Percentiles rank a stretch among this genome's conserved stretches.
phyloP scores from a whole-genome alignment of 2,888 invertebrate genomes.

The Girardia tigrina region DNA sequence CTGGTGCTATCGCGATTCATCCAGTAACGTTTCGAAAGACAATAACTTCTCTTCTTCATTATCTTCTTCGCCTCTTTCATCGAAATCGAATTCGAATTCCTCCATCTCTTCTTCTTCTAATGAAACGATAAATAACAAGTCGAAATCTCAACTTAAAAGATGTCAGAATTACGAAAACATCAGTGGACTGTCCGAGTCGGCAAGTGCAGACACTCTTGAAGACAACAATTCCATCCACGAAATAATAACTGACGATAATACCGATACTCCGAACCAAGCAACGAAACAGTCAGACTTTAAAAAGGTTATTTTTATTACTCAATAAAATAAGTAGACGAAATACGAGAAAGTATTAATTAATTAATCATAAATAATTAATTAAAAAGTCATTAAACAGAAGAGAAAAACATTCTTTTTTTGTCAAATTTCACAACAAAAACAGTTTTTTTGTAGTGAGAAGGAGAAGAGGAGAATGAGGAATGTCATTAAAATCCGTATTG shows the following conservation, averaged over 20 bases:
- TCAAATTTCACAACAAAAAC: too few relatives aligned
- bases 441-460: too few relatives aligned
- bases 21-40: neutral
- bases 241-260: neutral
- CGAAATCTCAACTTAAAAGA: slow-evolving; percentile 28
- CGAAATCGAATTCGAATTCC: neutral
- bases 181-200: slow-evolving; percentile 27
- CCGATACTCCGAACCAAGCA: neutral
- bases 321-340: too few relatives aligned
- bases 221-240: neutral
- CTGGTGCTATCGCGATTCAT: slow-evolving; percentile 15
- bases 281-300: neutral
- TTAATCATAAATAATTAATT: too few relatives aligned
- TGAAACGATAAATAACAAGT: neutral
- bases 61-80: neutral
- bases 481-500: too few relatives aligned
- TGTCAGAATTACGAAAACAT: slow-evolving; percentile 32
- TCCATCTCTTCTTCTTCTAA: neutral
- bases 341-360: too few relatives aligned
- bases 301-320: neutral
- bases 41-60: neutral
- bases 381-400: too few relatives aligned
- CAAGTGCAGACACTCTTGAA: slow-evolving; percentile 5
- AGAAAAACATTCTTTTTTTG: too few relatives aligned
- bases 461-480: too few relatives aligned